Conservation (phyloP, 92 coral and sea anemone genomes). For the Porites evermanni region DNA sequence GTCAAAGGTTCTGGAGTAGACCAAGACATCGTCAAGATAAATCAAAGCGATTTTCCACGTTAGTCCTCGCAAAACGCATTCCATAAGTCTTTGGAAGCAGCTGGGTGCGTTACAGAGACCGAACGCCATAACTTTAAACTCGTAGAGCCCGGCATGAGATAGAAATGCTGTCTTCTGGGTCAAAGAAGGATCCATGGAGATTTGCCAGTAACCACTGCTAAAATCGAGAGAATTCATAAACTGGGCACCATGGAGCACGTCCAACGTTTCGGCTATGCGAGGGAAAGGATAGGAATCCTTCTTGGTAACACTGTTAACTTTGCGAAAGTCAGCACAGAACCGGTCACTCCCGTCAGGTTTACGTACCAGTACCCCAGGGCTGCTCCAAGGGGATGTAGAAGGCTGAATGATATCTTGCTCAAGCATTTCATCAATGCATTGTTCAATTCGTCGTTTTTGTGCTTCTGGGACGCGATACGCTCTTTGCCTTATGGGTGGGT, state of each 20-base stretch:
- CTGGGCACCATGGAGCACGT: constrained; percentile 5
- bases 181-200: neutral
- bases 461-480: constrained; percentile 37
- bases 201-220: neutral
- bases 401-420: constrained; percentile 31
- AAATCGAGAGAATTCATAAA: constrained; percentile 23
- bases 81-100: constrained; percentile 61
- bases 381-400: constrained; percentile 28
- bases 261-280: constrained; percentile 26
- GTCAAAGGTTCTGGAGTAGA: constrained; percentile 32
- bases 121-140: constrained; percentile 39
- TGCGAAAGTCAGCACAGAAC: constrained; percentile 5
- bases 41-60: neutral
- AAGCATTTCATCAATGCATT: constrained; percentile 24
- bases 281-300: constrained; percentile 26
- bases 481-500: constrained; percentile 22
- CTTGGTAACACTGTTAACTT: neutral
- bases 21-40: constrained; percentile 18
- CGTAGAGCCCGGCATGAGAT: constrained; percentile 27
- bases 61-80: constrained; percentile 41
- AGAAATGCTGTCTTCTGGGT: constrained; percentile 31
- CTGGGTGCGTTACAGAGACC: constrained; percentile 38
- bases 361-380: constrained; percentile 3
- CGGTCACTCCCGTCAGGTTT: constrained; percentile 19
- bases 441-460: constrained; percentile 9